Evolutionary conservation across 2,888 invertebrate species (phyloP), one percentile per base, ranked within the genome.

Genomic region (Dryococelus australis): DNA sequence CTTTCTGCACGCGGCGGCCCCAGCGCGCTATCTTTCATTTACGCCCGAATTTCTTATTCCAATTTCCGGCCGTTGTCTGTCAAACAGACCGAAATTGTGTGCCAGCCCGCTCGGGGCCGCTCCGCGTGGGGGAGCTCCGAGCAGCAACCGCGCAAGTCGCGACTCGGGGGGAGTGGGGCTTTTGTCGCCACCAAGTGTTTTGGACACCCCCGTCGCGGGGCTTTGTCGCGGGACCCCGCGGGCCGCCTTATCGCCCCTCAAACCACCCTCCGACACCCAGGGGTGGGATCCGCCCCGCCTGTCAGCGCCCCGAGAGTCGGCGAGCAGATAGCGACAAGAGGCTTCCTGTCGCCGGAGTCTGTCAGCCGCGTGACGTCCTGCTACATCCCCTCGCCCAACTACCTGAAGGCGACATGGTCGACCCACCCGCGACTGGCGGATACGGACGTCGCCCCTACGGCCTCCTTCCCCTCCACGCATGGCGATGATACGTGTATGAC

Each of bases 21-120:
- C 65, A n/a, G n/a, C n/a, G 65, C 85, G 86, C 89, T 89, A 89
- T 89, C 89, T 89, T 89, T 89, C 89, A 89, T 88, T 89, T 89
- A 89, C 89, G 89, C 89, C 88, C 88, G 89, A 89, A 89, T 89
- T 89, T 89, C 89, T 89, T 89, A 89, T 88, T 89, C 89, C 89
- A 89, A 89, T 89, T 89, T 89, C 89, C 89, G 88, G 88, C 87
- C 86, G 87, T 89, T 89, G 89, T 89, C 89, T 89, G 89, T 89
- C 89, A 89, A 87, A 88, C 83, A 83, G 83, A 83, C 83, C 83
- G 43, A 83, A 83, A 83, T 83, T 83, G 83, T 83, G 28, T 16
- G 27, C 26, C 9, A 24, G 79, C 47, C 12, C 65, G 65, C 65
- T 65, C 13, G 65, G 5, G 65, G 20, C 65, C n/a, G n/a, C n/a